Evolutionary conservation across 2,113 vertebrate species (phyloP).

Genomic region (Peromyscus californicus): DNA sequence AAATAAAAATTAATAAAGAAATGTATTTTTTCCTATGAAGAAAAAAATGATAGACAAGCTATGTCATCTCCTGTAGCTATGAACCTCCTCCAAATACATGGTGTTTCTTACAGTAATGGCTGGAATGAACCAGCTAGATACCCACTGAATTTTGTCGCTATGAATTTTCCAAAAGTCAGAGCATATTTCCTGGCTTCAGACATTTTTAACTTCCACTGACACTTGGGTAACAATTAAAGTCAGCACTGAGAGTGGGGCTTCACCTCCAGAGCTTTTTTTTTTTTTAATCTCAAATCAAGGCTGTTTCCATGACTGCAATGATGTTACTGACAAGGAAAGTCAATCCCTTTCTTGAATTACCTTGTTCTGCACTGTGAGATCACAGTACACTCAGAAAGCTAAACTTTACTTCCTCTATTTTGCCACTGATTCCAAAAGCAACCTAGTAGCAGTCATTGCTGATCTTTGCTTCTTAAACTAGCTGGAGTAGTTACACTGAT

Average conservation of each 20-base stretch:
- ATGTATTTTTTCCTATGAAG: not conserved
- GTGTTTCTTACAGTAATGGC: not conserved
- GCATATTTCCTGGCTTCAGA: not conserved
- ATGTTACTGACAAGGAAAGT: not conserved
- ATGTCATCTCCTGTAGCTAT: not conserved
- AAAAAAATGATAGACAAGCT: not conserved
- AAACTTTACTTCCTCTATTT: constrained; percentile 12
- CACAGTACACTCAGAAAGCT: not conserved
- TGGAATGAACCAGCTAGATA: not conserved
- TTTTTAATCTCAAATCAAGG: not conserved
- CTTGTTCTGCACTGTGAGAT: not conserved
- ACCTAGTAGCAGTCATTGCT: not conserved
- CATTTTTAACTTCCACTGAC: not conserved
- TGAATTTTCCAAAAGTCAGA: not conserved
- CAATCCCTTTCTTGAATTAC: not conserved
- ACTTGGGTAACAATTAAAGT: not conserved
- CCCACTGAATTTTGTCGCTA: not conserved
- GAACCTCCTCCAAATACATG: not conserved
- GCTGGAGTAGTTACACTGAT: not conserved
- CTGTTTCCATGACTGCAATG: not conserved
- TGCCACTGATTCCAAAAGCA: not conserved
- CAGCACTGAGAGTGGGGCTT: not conserved
- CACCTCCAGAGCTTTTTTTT: not conserved
- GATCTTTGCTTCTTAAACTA: not conserved
- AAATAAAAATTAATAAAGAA: too few species aligned